Evolutionary conservation across 2,797 vertebrate genomes (phyloP), one percentile per base, ranked within the genome.

Genomic region (Apogon talboti): DNA sequence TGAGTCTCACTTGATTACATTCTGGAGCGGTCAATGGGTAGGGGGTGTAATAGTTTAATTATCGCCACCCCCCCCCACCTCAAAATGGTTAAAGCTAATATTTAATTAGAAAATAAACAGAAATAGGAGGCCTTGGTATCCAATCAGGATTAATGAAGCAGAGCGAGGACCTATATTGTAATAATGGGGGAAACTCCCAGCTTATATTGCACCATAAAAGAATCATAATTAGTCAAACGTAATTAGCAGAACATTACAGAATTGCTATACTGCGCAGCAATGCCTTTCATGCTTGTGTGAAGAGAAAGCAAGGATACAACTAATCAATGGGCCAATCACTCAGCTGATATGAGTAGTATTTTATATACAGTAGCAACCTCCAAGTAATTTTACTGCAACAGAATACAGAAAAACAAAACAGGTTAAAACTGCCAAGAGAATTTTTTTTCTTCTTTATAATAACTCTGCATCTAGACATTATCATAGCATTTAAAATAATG

Each of bases 91-190:
- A 88, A 91, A 91, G 89, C 91, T 92, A 89, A 91, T 91, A 91
- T 92, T 91, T 92, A 91, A 92, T 92, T 93, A 92, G 86, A 91
- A 88, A 92, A 90, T 90, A 92, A 92, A 93, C 90, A 92, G 86
- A 88, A 90, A 91, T 79, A 50, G 61, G 75, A 82, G 83, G 87
- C 78, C 87, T 87, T 66, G 41, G 79, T 87, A 84, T 88, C 83
- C 88, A 92, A 88, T 91, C 87, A 79, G 68, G 81, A 87, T 83
- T 91, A 89, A 86, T 84, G 86, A 83, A 87, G 91, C 91, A 75
- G 73, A 84, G 80, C 74, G 7, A 74, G 73, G 74, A 74, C 74
- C 86, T 81, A 84, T 87, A 82, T 79, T 53, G 64, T 79, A 86
- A 91, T 90, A 87, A 85, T 68, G 79, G 79, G 81, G 83, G 81